phyloP scores from a whole-genome alignment of 2,888 invertebrate species.

The Trissoscelio sp. region DNA sequence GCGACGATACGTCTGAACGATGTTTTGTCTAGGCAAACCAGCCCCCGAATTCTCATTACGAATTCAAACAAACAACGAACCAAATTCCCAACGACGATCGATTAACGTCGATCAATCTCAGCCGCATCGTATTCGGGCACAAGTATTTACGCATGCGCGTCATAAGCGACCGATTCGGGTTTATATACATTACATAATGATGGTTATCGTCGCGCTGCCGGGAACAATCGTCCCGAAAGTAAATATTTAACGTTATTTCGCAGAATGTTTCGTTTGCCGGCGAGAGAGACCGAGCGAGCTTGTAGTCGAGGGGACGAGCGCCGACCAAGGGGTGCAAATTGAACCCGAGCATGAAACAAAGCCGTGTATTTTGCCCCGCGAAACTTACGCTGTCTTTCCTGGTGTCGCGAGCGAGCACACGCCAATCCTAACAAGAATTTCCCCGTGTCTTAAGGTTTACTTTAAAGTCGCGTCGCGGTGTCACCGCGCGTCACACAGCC shows the following conservation, averaged over 20 bases:
- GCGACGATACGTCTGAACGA: slow-evolving; percentile 73
- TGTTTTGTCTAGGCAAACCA: slow-evolving; percentile 58
- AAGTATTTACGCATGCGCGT: slow-evolving; percentile 66
- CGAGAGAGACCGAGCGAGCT: slow-evolving; percentile 47
- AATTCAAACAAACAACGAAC: slow-evolving; percentile 43
- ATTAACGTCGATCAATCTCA: slow-evolving; percentile 58
- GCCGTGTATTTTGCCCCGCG: slow-evolving; percentile 63
- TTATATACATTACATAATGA: slow-evolving; percentile 84
- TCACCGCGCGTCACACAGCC: slow-evolving; percentile 15
- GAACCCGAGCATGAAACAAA: slow-evolving; percentile 72
- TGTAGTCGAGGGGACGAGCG: slow-evolving; percentile 56
- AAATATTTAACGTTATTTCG: slow-evolving; percentile 84
- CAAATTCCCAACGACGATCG: slow-evolving; percentile 56
- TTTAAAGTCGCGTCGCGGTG: not conserved
- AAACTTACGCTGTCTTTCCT: slow-evolving; percentile 47
- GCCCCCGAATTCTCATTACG: slow-evolving; percentile 45
- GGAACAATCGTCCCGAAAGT: slow-evolving; percentile 80
- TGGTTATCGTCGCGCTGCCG: slow-evolving; percentile 82
- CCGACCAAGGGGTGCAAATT: slow-evolving; percentile 74
- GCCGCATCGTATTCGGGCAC: slow-evolving; percentile 62
- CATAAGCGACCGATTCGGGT: slow-evolving; percentile 67
- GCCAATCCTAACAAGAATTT: slow-evolving; percentile 22
- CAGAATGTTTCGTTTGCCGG: slow-evolving; percentile 81
- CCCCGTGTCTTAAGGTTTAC: slow-evolving; percentile 27
- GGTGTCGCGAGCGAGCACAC: not conserved